Evolutionary conservation across 2,888 invertebrate species (phyloP).

Genomic region (Coenonympha arcania): DNA sequence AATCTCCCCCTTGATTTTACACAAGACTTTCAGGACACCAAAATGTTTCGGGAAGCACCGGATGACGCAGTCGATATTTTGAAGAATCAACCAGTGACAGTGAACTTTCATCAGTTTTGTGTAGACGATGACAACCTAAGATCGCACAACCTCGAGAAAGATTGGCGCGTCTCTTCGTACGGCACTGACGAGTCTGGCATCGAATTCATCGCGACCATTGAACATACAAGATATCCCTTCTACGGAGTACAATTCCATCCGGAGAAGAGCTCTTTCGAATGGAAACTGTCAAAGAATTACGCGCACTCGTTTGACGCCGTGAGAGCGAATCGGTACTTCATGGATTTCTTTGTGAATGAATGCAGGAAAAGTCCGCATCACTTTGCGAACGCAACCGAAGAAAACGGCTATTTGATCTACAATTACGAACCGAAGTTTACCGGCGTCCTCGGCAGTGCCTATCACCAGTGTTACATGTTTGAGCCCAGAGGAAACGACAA

Average conservation of each 20-base stretch:
- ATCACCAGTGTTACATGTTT: constrained; percentile 81
- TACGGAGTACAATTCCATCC: constrained; percentile 94
- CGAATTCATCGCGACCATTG: constrained; percentile 84
- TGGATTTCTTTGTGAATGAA: constrained; percentile 86
- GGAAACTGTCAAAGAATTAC: constrained; percentile 74
- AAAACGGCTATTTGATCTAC: constrained; percentile 78
- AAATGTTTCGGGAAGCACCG: constrained; percentile 78
- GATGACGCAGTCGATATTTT: constrained; percentile 74
- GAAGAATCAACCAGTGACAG: constrained; percentile 76
- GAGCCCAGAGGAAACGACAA: constrained; percentile 64
- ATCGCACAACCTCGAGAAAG: constrained; percentile 67
- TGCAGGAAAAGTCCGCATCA: constrained; percentile 77
- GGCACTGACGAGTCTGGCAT: constrained; percentile 78
- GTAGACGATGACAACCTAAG: constrained; percentile 72
- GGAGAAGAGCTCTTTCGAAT: constrained; percentile 89
- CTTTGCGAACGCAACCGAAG: constrained; percentile 72
- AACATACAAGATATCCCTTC: constrained; percentile 82
- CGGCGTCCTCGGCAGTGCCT: constrained; percentile 70
- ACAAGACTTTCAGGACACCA: constrained; percentile 74
- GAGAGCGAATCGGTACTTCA: constrained; percentile 81
- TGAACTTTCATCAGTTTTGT: constrained; percentile 83
- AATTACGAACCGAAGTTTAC: constrained; percentile 79
- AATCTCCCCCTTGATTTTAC: constrained; percentile 79
- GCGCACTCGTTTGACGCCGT: constrained; percentile 79
- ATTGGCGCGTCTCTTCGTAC: constrained; percentile 81